A percentile compares a stretch with the other conserved stretches of the same genome.
Evolutionary conservation across 2,797 vertebrate genomes (phyloP).

Genomic region (Aselliscus stoliczkanus): DNA sequence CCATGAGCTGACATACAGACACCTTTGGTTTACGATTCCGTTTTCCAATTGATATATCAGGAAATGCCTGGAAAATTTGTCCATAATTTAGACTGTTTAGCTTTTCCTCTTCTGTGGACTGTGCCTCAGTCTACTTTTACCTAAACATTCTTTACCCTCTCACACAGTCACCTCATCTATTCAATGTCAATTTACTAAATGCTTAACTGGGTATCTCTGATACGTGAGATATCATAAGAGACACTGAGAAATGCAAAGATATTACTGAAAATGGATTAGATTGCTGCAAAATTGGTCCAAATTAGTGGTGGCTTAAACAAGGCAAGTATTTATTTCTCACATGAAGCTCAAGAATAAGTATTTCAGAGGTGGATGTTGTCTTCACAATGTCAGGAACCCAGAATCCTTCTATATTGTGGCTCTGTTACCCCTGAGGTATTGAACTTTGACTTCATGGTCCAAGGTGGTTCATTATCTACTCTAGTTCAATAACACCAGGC

Average conservation of each 20-base stretch:
- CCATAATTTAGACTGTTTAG: background rate
- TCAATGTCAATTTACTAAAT: background rate
- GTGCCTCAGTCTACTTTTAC: background rate
- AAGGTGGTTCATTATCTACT: background rate
- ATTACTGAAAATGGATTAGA: background rate
- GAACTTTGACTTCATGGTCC: background rate
- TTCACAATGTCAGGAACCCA: background rate
- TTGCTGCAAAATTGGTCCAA: background rate
- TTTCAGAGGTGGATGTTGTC: background rate
- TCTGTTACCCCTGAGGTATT: background rate
- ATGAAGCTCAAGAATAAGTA: background rate
- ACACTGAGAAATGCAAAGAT: background rate
- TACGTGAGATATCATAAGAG: background rate
- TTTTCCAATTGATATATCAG: background rate
- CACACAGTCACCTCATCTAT: background rate
- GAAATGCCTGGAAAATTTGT: constrained; percentile 9
- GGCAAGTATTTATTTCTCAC: background rate
- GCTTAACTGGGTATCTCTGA: background rate
- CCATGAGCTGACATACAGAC: background rate
- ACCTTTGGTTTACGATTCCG: background rate
- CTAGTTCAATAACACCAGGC: background rate
- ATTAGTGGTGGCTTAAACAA: background rate
- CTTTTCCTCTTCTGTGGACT: background rate
- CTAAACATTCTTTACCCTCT: background rate
- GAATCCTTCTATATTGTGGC: background rate